These are phyloP conservation scores for Drosophila lini DNA, from an alignment of 1,140 invertebrate genomes.

Conservation along the genomic window DNA sequence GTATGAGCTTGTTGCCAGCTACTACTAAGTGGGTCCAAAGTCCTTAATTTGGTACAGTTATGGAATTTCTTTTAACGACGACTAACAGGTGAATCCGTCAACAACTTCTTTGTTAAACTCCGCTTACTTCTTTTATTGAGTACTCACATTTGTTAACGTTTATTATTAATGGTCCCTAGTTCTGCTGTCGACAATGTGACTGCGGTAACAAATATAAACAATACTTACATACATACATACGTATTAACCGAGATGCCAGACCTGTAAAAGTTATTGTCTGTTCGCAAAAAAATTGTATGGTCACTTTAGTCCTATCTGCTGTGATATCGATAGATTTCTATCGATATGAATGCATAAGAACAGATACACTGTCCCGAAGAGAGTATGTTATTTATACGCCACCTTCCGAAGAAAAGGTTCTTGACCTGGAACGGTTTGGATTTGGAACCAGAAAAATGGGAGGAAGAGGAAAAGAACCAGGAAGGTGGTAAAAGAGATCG, in stretches of 20 bases:
- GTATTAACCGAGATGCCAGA: neutral
- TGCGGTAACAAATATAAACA: neutral
- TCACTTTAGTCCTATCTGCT: no score
- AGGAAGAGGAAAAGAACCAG: no score
- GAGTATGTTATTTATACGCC: no score
- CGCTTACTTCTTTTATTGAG: neutral
- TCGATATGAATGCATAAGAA: no score
- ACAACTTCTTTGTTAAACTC: neutral
- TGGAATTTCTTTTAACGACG: neutral
- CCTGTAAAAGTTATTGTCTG: neutral
- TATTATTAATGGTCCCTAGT: neutral
- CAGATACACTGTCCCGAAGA: no score
- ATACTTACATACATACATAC: neutral
- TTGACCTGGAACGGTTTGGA: no score
- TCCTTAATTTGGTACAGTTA: no score
- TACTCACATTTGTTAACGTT: neutral
- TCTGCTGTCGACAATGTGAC: neutral
- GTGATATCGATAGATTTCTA: no score
- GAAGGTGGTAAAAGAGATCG: no score
- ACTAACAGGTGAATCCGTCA: neutral
- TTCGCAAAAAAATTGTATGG: no score
- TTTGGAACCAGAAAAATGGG: no score
- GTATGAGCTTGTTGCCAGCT: neutral
- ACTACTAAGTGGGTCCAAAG: constrained; percentile 2
- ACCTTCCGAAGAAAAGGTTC: no score